Conservation (phyloP, 2,797 vertebrate genomes). For the Rachycentron canadum region DNA sequence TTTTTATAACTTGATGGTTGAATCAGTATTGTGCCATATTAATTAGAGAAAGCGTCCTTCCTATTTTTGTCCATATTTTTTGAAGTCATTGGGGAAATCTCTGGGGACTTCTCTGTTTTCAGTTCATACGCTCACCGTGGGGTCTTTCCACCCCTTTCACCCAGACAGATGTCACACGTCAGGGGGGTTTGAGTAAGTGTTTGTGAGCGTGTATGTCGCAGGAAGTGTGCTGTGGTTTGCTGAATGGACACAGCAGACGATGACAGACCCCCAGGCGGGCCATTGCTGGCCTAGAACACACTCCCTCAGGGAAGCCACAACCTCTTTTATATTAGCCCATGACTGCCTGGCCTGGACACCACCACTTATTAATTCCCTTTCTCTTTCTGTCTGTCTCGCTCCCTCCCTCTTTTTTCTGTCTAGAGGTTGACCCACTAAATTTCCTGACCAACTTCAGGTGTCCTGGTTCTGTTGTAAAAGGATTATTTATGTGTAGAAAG, state of each 20-base stretch:
- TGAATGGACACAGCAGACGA: conserved; percentile 65
- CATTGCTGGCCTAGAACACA: conserved; percentile 34
- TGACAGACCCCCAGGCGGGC: conserved; percentile 51
- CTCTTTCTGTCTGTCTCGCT: conserved; percentile 15
- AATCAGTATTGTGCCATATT: neutral
- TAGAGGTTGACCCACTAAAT: conserved; percentile 65
- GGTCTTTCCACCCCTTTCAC: conserved; percentile 32
- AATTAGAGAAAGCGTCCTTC: conserved; percentile 6
- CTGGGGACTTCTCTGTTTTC: conserved; percentile 7
- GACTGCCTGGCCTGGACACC: conserved; percentile 40
- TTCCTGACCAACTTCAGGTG: conserved; percentile 55
- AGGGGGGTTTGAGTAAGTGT: conserved; percentile 12
- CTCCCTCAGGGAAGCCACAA: conserved; percentile 53
- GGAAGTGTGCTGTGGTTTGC: conserved; percentile 64
- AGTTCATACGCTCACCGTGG: neutral
- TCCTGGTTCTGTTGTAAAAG: conserved; percentile 54
- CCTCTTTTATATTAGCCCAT: conserved; percentile 52
- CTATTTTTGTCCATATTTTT: conserved; percentile 24
- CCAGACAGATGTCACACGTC: conserved; percentile 50
- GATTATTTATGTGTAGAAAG: conserved; percentile 45
- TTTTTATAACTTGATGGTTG: neutral
- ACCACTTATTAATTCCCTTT: conserved; percentile 53
- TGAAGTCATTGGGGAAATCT: conserved; percentile 1
- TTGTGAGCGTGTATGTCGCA: conserved; percentile 31
- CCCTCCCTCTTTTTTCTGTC: conserved; percentile 15